Evolutionary conservation across 2,888 invertebrate genomes (phyloP).

Genomic region (Drosophila diplacantha): DNA sequence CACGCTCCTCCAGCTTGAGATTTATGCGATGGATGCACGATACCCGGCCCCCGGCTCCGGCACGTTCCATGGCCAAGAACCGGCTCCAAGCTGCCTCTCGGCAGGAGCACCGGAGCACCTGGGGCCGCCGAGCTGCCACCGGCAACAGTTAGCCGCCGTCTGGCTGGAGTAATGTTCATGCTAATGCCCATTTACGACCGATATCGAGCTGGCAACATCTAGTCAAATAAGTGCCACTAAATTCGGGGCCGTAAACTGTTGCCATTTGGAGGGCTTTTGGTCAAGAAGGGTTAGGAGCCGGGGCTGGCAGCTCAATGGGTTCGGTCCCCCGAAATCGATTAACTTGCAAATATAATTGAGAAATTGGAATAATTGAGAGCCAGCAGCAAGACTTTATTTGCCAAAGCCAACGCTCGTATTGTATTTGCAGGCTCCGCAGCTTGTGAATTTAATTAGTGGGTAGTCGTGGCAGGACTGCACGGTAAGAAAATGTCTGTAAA

Average conservation of each 20-base stretch:
- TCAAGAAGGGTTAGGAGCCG: no score
- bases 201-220: constrained; percentile 22
- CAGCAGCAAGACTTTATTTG: neutral
- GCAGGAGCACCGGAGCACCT: no score
- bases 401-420: neutral
- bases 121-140: no score
- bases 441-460: constrained; percentile 12
- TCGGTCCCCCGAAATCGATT: neutral
- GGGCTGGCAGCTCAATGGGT: no score
- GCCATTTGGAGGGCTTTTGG: neutral
- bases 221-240: constrained; percentile 13
- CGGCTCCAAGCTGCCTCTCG: rapidly evolving
- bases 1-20: constrained; percentile 42
- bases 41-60: constrained; percentile 6
- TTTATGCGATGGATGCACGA: constrained; percentile 59
- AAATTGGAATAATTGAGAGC: neutral
- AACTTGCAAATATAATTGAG: neutral
- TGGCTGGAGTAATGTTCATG: constrained; percentile 14
- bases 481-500: neutral
- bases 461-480: neutral
- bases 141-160: constrained; percentile 7
- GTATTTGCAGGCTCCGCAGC: neutral
- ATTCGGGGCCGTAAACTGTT: neutral
- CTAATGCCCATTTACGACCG: constrained; percentile 16
- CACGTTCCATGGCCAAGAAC: neutral